Percentiles rank a stretch among this genome's conserved stretches.
Evolutionary conservation across 2,797 vertebrate genomes (phyloP).

Genomic region (Catostomus latipinnis): DNA sequence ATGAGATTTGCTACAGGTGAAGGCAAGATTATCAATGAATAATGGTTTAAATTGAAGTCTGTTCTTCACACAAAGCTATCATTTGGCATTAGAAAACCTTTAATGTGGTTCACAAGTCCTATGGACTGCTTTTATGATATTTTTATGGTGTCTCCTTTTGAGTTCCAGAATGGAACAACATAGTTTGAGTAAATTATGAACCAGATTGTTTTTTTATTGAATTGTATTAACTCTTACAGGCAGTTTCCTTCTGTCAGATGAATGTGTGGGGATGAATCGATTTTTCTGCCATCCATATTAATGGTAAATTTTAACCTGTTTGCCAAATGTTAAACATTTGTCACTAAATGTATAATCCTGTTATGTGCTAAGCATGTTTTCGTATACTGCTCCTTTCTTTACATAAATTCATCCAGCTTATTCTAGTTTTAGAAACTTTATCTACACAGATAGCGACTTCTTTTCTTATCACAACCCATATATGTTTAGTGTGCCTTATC

Average conservation of each 20-base stretch:
- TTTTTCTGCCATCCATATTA: slow-evolving; percentile 20
- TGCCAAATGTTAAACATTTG: slow-evolving; percentile 15
- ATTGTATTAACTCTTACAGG: slow-evolving; percentile 61
- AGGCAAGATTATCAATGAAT: too few relatives aligned
- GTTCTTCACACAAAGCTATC: too few relatives aligned
- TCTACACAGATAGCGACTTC: not conserved
- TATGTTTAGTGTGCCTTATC: not conserved
- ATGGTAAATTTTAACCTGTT: not conserved
- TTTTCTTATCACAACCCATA: not conserved
- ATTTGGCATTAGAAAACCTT: too few relatives aligned
- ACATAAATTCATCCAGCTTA: not conserved
- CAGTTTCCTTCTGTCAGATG: slow-evolving; percentile 75
- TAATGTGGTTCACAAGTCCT: too few relatives aligned
- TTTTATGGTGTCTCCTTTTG: too few relatives aligned
- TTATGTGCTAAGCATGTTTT: not conserved
- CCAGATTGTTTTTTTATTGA: not conserved
- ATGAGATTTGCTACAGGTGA: too few relatives aligned
- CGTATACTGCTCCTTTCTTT: not conserved
- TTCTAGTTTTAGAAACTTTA: not conserved
- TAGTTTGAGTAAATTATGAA: not conserved
- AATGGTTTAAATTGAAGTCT: too few relatives aligned
- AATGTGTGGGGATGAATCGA: slow-evolving; percentile 68
- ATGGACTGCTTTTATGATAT: too few relatives aligned
- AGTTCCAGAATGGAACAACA: not conserved
- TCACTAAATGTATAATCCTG: not conserved